These are phyloP conservation scores for Aramus guarauna DNA, from an alignment of 2,113 vertebrate species.

Conservation along the genomic window DNA sequence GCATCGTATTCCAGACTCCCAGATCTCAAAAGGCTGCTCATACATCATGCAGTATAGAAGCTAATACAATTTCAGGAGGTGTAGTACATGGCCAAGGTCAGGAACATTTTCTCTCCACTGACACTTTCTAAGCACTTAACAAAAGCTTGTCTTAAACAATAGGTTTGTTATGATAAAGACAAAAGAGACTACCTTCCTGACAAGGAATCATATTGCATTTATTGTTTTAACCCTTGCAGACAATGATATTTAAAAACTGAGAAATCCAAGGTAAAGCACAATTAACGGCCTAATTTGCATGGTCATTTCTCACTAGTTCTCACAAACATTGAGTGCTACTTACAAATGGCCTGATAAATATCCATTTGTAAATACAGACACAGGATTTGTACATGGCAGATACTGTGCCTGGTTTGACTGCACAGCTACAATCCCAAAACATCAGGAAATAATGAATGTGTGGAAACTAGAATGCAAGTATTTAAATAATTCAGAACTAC, in stretches of 20 bases:
- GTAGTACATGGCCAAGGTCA: constrained; percentile 50
- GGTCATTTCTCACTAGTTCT: neutral
- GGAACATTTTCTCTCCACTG: neutral
- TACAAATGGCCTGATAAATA: neutral
- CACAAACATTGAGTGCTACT: neutral
- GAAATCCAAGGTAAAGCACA: neutral
- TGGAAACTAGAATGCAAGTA: neutral
- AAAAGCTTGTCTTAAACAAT: constrained; percentile 55
- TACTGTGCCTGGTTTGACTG: neutral
- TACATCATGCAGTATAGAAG: constrained; percentile 35
- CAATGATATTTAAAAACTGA: neutral
- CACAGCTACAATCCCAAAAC: neutral
- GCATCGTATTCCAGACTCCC: neutral
- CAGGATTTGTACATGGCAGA: neutral
- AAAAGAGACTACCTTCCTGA: neutral
- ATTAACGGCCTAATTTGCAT: neutral
- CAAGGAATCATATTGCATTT: neutral
- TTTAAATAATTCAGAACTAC: neutral
- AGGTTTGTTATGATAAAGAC: constrained; percentile 29
- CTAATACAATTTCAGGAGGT: constrained; percentile 40
- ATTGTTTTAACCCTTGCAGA: neutral
- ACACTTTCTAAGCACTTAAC: constrained; percentile 27
- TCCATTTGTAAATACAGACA: neutral
- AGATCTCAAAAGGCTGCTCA: constrained; percentile 27
- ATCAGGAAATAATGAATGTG: neutral